Percentiles rank a stretch among this genome's conserved stretches.
Conservation (phyloP, 2,113 vertebrate species). For the Cochlearius cochlearius region DNA sequence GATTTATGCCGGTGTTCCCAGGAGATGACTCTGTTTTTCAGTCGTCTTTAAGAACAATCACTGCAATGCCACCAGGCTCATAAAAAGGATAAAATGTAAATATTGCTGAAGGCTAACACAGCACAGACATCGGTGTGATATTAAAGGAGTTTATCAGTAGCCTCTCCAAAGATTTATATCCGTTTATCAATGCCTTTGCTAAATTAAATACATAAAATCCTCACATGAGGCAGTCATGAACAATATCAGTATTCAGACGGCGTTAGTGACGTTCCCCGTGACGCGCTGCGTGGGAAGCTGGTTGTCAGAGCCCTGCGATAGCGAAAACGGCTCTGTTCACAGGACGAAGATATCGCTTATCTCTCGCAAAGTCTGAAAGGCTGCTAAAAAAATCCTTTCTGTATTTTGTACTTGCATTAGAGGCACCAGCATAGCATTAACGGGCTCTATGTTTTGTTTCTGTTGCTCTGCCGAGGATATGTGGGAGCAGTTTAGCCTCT, state of each 20-base stretch:
- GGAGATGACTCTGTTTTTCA: neutral
- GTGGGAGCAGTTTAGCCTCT: neutral
- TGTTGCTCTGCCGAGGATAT: neutral
- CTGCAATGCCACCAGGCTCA: neutral
- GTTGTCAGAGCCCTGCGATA: slow-evolving; percentile 58
- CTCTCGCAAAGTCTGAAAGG: slow-evolving; percentile 31
- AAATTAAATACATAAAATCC: slow-evolving; percentile 53
- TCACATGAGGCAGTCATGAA: slow-evolving; percentile 27
- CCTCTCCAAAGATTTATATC: slow-evolving; percentile 33
- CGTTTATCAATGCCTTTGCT: slow-evolving; percentile 34
- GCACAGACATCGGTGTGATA: neutral
- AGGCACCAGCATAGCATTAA: neutral
- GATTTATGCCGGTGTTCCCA: neutral
- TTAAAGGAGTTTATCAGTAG: neutral
- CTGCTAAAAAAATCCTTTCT: slow-evolving; percentile 8
- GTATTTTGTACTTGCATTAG: slow-evolving; percentile 48
- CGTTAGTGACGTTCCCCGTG: slow-evolving; percentile 36
- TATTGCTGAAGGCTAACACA: neutral
- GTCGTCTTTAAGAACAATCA: neutral
- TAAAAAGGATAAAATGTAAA: slow-evolving; percentile 11
- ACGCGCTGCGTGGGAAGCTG: slow-evolving; percentile 57
- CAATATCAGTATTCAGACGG: slow-evolving; percentile 60
- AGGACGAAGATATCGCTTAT: slow-evolving; percentile 51
- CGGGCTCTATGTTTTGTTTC: slow-evolving; percentile 10
- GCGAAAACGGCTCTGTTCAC: slow-evolving; percentile 63